Evolutionary conservation across 2,888 invertebrate species (phyloP).

Genomic region (Epinotia bilunana): DNA sequence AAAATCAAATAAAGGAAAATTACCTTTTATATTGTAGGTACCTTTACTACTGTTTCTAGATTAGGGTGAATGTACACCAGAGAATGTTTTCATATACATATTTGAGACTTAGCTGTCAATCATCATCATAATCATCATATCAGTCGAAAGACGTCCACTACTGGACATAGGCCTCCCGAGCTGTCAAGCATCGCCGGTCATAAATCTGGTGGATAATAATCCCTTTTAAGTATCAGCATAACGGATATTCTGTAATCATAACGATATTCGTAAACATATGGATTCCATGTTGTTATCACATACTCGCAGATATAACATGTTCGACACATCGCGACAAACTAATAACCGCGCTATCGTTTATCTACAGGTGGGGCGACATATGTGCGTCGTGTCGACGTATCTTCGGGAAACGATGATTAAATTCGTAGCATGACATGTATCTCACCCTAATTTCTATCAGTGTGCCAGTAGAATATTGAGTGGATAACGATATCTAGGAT

Average conservation of each 20-base stretch:
- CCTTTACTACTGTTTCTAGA: too few relatives aligned
- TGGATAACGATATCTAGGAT: background rate
- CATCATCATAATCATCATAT: too few relatives aligned
- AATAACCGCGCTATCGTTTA: constrained; percentile 31
- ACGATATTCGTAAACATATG: background rate
- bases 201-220: too few relatives aligned
- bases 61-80: too few relatives aligned
- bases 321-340: constrained; percentile 23
- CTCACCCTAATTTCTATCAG: background rate
- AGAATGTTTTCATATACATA: too few relatives aligned
- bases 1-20: too few relatives aligned
- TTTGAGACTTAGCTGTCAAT: too few relatives aligned
- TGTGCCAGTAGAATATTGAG: background rate
- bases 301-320: constrained; percentile 25
- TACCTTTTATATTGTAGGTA: too few relatives aligned
- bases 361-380: constrained; percentile 27
- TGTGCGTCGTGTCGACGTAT: constrained; percentile 19
- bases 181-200: too few relatives aligned
- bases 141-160: too few relatives aligned
- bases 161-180: too few relatives aligned
- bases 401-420: constrained; percentile 13
- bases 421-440: constrained; percentile 22
- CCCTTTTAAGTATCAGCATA: too few relatives aligned
- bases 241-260: background rate
- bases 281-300: constrained; percentile 8